These are phyloP conservation scores for Turritopsis dohrnii DNA, from an alignment of 30 jellyfish, hydroid and myxozoan species.

Conservation along the genomic window DNA sequence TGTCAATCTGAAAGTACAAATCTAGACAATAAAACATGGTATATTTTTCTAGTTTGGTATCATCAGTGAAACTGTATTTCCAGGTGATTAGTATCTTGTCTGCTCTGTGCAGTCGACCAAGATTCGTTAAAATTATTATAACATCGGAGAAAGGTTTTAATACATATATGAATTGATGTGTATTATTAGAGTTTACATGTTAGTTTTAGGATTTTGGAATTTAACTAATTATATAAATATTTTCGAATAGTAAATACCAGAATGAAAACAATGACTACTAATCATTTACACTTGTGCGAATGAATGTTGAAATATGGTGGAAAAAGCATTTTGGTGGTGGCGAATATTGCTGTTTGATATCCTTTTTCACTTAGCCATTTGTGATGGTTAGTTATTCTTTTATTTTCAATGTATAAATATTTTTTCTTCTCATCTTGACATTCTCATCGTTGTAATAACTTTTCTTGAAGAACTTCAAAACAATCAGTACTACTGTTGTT, in stretches of 20 bases:
- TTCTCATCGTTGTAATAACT: too few relatives aligned
- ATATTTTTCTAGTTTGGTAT: background rate
- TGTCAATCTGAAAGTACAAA: too few relatives aligned
- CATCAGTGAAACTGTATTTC: constrained; percentile 1
- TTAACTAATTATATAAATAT: background rate
- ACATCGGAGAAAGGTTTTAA: background rate
- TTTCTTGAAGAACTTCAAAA: too few relatives aligned
- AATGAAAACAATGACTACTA: background rate
- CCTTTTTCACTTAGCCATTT: background rate
- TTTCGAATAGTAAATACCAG: background rate
- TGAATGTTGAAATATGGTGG: background rate
- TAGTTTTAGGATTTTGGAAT: background rate
- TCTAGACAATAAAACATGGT: background rate
- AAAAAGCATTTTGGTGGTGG: background rate
- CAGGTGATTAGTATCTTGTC: constrained; percentile 20
- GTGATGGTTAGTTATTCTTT: background rate
- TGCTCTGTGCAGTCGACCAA: constrained; percentile 7
- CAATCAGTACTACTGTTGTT: too few relatives aligned
- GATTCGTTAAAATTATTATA: background rate
- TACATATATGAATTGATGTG: background rate
- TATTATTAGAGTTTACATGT: background rate
- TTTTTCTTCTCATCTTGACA: background rate
- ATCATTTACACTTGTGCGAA: background rate
- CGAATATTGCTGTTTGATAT: background rate
- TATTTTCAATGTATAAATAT: too few relatives aligned